These are phyloP conservation scores for Rhodinocichla rosea DNA, from an alignment of 2,113 vertebrate genomes.

Conservation along the genomic window DNA sequence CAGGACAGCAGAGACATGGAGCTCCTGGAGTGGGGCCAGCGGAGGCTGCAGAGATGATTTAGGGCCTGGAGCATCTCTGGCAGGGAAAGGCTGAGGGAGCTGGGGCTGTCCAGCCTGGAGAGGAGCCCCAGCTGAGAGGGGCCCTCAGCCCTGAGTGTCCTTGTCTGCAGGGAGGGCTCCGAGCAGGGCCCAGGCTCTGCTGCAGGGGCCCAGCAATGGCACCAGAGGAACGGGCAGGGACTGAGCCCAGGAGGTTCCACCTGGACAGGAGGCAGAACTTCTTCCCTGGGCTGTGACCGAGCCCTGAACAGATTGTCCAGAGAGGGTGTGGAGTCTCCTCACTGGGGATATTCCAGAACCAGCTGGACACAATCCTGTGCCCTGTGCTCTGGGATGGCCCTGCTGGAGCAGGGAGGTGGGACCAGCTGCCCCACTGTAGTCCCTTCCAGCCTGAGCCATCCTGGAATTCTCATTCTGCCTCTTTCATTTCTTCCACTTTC, in stretches of 20 bases:
- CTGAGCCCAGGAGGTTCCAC: background rate
- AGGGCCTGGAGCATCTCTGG: background rate
- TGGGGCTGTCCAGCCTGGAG: background rate
- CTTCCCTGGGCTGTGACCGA: fast-evolving
- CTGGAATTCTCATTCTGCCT: background rate
- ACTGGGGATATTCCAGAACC: background rate
- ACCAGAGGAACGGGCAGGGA: background rate
- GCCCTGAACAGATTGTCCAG: background rate
- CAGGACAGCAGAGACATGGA: background rate
- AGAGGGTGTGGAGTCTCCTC: background rate
- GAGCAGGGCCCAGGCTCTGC: background rate
- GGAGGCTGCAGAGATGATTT: background rate
- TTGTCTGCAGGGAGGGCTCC: background rate
- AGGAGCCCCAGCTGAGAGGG: background rate
- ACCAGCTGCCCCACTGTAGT: background rate
- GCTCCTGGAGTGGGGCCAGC: background rate
- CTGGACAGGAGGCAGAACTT: background rate
- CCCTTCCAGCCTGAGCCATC: background rate
- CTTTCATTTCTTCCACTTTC: background rate
- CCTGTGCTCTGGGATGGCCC: background rate
- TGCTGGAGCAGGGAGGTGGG: background rate
- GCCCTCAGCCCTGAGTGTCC: background rate
- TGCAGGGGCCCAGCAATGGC: background rate
- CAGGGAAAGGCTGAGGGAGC: background rate
- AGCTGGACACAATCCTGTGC: background rate